Percentiles rank a stretch among this genome's conserved stretches.
phyloP scores from a whole-genome alignment of 2,113 vertebrate species.

The Dendrocopos noguchii region DNA sequence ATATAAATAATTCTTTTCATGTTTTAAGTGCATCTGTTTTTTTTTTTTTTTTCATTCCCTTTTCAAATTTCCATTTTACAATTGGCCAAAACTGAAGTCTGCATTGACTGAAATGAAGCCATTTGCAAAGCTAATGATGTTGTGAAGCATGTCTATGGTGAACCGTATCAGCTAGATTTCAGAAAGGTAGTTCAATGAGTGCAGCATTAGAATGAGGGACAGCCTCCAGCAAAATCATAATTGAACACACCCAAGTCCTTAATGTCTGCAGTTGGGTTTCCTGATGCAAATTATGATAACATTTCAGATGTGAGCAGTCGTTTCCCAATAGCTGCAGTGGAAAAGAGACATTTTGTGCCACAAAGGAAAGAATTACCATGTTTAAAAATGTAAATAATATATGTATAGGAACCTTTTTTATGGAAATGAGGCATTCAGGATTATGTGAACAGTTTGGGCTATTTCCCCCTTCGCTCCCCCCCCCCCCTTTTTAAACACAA shows the following conservation, averaged over 20 bases:
- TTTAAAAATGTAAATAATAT: conserved; percentile 80
- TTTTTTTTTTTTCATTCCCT: conserved; percentile 38
- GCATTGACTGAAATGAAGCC: conserved; percentile 71
- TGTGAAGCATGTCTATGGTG: conserved; percentile 63
- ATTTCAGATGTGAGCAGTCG: conserved; percentile 71
- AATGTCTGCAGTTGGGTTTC: conserved; percentile 67
- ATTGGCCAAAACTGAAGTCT: conserved; percentile 75
- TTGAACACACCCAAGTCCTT: conserved; percentile 76
- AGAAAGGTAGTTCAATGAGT: conserved; percentile 70
- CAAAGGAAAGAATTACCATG: conserved; percentile 73
- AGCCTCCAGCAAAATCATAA: conserved; percentile 75
- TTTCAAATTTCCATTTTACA: conserved; percentile 75
- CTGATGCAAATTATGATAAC: conserved; percentile 73
- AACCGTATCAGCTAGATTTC: conserved; percentile 63
- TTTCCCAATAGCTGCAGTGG: conserved; percentile 71
- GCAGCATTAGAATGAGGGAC: conserved; percentile 73
- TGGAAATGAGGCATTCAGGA: conserved; percentile 75
- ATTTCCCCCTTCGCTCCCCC: conserved; percentile 4
- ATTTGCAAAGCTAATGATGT: conserved; percentile 76
- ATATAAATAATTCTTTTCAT: conserved; percentile 88
- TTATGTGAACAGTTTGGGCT: conserved; percentile 64
- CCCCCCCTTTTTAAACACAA: conserved; percentile 63
- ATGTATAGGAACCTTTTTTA: conserved; percentile 75
- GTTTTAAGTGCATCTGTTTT: conserved; percentile 84
- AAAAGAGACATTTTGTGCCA: conserved; percentile 67